Evolutionary conservation across 2,888 invertebrate genomes (phyloP), one percentile per base, ranked within the genome.

Genomic region (Trachelus troglodyta): DNA sequence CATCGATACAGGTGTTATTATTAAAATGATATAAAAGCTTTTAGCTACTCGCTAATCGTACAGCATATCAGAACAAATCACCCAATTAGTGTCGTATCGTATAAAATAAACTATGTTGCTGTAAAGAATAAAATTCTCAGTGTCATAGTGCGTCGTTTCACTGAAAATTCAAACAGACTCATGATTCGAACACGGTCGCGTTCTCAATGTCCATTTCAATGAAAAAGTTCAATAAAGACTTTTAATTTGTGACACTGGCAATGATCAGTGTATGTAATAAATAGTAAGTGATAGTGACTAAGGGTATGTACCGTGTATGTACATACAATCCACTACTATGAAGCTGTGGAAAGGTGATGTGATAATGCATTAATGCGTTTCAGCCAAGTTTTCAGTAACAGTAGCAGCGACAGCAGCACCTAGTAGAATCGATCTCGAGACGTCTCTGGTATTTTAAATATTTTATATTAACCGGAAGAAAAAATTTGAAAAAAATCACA

Each of bases 271-370:
- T 56, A 56, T 9, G 40, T 56, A 56, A 40, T 56, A 56, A 56
- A 56, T 9, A 56, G 40, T 23, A 23, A 56, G 15, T 56, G 40
- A 56, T 23, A 71, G 71, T 71, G 71, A 71, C 15, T 71, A 31
- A 31, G 71, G 71, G 71, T 34, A 71, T 71, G 71, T 71, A 33
- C 71, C 12, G 12, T 71, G 30, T 34, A 33, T 71, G 71, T 71
- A 71, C 33, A 71, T 71, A 69, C 31, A 71, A 33, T 71, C 12
- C 33, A 33, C 12, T 71, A 33, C 31, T 12, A n/a, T 71, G 12
- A 71, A 71, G 71, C 71, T 34, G 31, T 71, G 71, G 71, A 71
- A 71, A 71, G 71, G 40, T 56, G 23, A 56, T 23, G 40, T 56
- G 40, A 40, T 40, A 40, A 71, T 71, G 71, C 71, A 33, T 71